Evolutionary conservation across 1,140 invertebrate genomes (phyloP).

Genomic region (Thaumatotibia leucotreta): DNA sequence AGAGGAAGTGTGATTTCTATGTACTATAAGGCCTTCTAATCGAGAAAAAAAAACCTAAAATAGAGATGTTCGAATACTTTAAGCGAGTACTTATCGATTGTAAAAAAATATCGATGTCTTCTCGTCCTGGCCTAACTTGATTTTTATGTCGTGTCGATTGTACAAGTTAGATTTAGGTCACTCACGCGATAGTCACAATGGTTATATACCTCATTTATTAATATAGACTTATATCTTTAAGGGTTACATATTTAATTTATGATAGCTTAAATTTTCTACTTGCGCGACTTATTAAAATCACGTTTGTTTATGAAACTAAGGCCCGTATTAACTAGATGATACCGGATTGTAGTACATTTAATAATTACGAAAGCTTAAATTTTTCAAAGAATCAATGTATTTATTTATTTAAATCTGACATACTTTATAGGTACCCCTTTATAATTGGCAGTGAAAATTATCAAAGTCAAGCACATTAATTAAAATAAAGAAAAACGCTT

Average conservation of each 20-base stretch:
- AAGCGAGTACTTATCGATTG: neutral
- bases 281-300: slow-evolving; percentile 20
- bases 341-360: neutral
- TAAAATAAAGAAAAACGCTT: too few relatives aligned
- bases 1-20: neutral
- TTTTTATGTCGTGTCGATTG: slow-evolving; percentile 28
- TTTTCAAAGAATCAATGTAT: too few relatives aligned
- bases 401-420: too few relatives aligned
- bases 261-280: slow-evolving; percentile 25
- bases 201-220: slow-evolving; percentile 72
- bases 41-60: neutral
- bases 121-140: neutral
- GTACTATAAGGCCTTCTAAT: neutral
- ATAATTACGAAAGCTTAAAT: too few relatives aligned
- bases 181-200: slow-evolving; percentile 62
- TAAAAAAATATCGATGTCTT: neutral
- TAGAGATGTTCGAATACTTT: neutral
- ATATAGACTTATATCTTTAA: slow-evolving; percentile 51
- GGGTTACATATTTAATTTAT: slow-evolving; percentile 54
- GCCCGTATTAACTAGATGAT: neutral
- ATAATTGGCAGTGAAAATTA: too few relatives aligned
- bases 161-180: slow-evolving; percentile 55
- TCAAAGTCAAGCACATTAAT: too few relatives aligned
- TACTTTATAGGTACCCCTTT: too few relatives aligned
- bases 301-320: neutral